Conservation (phyloP, 2,888 invertebrate genomes). For the Allacma fusca region DNA sequence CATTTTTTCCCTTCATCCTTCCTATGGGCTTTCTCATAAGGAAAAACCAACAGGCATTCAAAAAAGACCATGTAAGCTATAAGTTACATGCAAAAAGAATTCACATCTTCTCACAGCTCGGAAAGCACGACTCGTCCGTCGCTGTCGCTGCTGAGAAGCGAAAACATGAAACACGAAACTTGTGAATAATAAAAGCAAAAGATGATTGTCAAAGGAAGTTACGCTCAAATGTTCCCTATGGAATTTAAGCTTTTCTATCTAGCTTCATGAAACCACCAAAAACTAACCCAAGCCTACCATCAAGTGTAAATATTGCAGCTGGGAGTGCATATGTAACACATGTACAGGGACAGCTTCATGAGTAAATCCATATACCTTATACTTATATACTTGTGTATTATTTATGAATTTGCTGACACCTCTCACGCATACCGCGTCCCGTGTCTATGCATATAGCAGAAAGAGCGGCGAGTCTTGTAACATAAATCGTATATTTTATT, state of each 20-base stretch:
- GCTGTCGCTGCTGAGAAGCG: not conserved
- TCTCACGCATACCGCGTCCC: too few species aligned
- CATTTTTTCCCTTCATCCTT: not conserved
- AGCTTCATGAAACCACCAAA: conserved; percentile 1
- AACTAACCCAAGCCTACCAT: not conserved
- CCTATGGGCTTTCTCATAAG: not conserved
- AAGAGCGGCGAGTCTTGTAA: not conserved
- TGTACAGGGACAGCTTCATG: too few species aligned
- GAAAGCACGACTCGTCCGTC: not conserved
- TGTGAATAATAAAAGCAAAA: conserved; percentile 24
- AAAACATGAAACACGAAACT: conserved; percentile 26
- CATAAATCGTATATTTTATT: conserved; percentile 39
- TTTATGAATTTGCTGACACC: too few species aligned
- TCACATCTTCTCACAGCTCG: conserved; percentile 1
- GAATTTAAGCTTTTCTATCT: not conserved
- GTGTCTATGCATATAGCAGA: not conserved
- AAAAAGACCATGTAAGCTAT: conserved; percentile 8
- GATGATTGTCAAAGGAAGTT: conserved; percentile 38
- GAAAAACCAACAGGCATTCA: not conserved
- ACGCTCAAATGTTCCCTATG: conserved; percentile 16
- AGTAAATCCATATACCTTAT: too few species aligned
- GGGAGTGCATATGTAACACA: not conserved
- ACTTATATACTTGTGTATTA: too few species aligned
- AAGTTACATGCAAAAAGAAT: conserved; percentile 2
- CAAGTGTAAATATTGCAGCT: not conserved